phyloP scores from a whole-genome alignment of 53 echinoderm and acorn worm species.

The Pentamera pediparva region DNA sequence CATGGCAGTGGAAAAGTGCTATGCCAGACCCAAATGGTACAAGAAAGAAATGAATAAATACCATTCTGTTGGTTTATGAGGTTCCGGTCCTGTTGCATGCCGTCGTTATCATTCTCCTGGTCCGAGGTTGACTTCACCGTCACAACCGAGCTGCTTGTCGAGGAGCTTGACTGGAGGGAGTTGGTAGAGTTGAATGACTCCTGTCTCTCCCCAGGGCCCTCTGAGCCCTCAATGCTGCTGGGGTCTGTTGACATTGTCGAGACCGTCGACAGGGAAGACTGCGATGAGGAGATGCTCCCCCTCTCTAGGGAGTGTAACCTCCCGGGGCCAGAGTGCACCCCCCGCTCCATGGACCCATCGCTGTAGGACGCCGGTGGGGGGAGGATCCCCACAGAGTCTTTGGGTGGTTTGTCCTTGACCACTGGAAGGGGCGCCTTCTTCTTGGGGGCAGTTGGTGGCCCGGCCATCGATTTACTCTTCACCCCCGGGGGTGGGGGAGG shows the following conservation, averaged over 20 bases:
- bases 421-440: neutral
- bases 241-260: constrained; percentile 89
- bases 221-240: constrained; percentile 68
- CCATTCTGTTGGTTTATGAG: neutral
- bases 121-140: constrained; percentile 39
- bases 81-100: neutral
- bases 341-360: constrained; percentile 32
- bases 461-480: constrained; percentile 28
- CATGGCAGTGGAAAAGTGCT: no score
- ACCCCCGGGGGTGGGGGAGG: constrained; percentile 14
- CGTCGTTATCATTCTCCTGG: neutral
- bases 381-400: constrained; percentile 35
- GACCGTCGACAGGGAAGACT: constrained; percentile 87
- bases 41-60: neutral
- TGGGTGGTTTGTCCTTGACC: constrained; percentile 12
- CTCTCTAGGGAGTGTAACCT: constrained; percentile 74
- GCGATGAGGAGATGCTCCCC: constrained; percentile 82
- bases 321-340: neutral
- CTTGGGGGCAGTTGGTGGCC: neutral
- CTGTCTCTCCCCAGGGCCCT: constrained; percentile 46
- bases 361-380: constrained; percentile 56
- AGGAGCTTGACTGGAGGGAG: constrained; percentile 68
- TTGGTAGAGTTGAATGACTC: constrained; percentile 52
- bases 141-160: constrained; percentile 63
- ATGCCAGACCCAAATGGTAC: no score